Conservation (phyloP, 1,140 invertebrate species). For the Drosophila yakuba region DNA sequence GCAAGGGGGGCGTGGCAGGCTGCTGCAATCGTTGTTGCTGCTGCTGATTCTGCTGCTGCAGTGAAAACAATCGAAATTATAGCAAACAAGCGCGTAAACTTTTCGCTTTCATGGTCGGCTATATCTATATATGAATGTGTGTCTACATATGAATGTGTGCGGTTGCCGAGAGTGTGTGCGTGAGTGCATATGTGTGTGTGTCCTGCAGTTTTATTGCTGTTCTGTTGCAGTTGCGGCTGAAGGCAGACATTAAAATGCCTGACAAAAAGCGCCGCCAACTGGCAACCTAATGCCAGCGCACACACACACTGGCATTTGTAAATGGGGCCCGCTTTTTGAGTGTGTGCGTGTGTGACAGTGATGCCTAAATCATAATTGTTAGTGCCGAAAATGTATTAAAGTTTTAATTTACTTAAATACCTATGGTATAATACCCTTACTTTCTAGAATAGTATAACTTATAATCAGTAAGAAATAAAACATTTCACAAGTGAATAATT, state of each 20-base stretch:
- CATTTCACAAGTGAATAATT: too few relatives aligned
- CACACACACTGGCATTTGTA: constrained; percentile 17
- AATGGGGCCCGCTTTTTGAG: constrained; percentile 17
- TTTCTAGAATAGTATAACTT: too few relatives aligned
- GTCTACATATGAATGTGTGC: constrained; percentile 10
- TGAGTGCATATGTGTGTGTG: constrained; percentile 13
- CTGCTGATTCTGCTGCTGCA: constrained; percentile 42
- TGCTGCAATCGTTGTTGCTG: constrained; percentile 18
- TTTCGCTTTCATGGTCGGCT: constrained; percentile 70
- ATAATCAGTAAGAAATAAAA: too few relatives aligned
- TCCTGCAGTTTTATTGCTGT: constrained; percentile 67
- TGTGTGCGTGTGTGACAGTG: constrained; percentile 9
- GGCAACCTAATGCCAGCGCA: constrained; percentile 63
- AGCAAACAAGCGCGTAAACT: constrained; percentile 80
- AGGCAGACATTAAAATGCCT: constrained; percentile 70
- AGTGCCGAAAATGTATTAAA: not conserved
- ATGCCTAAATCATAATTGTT: constrained; percentile 1
- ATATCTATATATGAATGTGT: constrained; percentile 24
- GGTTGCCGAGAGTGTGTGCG: constrained; percentile 1
- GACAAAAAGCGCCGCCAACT: constrained; percentile 68
- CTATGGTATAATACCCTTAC: too few relatives aligned
- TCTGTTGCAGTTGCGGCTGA: constrained; percentile 54
- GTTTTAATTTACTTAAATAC: too few relatives aligned
- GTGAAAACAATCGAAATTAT: constrained; percentile 83
- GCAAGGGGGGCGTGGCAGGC: constrained; percentile 13